Evolutionary conservation across 2,113 vertebrate genomes (phyloP), one percentile per base, ranked within the genome.

Genomic region (Lipotes vexillifer): DNA sequence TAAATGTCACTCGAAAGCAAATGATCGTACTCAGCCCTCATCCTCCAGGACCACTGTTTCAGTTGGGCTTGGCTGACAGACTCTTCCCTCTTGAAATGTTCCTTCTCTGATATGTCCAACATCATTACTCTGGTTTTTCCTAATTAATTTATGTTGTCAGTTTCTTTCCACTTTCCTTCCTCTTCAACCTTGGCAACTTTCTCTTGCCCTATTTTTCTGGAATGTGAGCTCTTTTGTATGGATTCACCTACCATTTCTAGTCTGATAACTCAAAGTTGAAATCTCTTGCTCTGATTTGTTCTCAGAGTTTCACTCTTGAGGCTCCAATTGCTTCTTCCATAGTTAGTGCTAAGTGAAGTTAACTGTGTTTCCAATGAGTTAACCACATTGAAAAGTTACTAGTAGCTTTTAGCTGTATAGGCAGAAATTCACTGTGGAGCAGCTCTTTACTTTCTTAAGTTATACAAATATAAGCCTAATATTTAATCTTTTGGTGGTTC

Each of bases 351-450:
- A 88, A 33, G 49, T 84, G 41, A 57, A 80, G 61, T 81, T 31
- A 92, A 92, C 7, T 66, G 21, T 90, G 33, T 87, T 93, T 96
- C n/a, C 36, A 63, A 1, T 71, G 75, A 88, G 8, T 65, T 13
- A 90, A 89, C 27, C 93, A 75, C 59, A 80, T 5, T 84, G 18
- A 90, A 95, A 95, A 92, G 31, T 97, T 65, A 72, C 49, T 57
- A 65, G 69, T 18, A 81, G 49, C 25, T 75, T 89, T 95, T 80
- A 69, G 52, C 18, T 95, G 15, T 46, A 15, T n/a, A 84, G 63
- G 71, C 31, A 85, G 77, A 78, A 59, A 91, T 82, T 80, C 57
- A 77, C 27, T 89, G 33, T 46, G 46, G 44, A 91, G 36, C 57
- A 83, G 38, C 80, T 44, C 74, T 74, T 87, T 44, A 59, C 63